Evolutionary conservation across 1,140 invertebrate species (phyloP), one percentile per base, ranked within the genome.

Genomic region (Drosophila pandora): DNA sequence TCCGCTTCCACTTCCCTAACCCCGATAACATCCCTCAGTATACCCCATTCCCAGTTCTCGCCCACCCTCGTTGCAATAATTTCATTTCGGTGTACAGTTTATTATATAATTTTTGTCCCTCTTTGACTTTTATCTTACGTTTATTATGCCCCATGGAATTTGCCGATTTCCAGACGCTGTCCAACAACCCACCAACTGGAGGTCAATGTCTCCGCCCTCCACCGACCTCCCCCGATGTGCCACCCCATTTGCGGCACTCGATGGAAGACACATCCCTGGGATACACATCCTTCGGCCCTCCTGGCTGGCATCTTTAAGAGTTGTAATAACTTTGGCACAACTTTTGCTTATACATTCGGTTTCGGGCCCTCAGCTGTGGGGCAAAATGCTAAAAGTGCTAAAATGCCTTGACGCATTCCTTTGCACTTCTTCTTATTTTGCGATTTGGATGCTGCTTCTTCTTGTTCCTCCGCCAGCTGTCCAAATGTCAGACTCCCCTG

Each of bases 81-180:
- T 87, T 82, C 74, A 87, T 80, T 88, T 87, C 52, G 70, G 41
- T 76, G 83, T 69, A 84, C 76, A 89, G 79, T 89, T 89, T 84
- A 89, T 88, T 89, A 89, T 89, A 84, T 89, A 89, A 89, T 89
- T 89, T 79, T 84, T 89, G 84, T 89, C 84, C 84, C 85, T 89
- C 79, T 81, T 89, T 89, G 84, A 89, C 84, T 89, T 89, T 89
- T 89, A 89, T 89, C 84, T 89, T 84, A 78, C 85, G 84, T 89
- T 89, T 89, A 89, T 89, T 89, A 89, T 90, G 80, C 84, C 85
- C 84, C 73, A 84, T 84, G 84, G 84, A 89, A 89, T 89, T 88
- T 85, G 62, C 55, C 67, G 79, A 77, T 84, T 89, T 80, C 50
- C 79, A 79, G 71, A 60, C 68, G 63, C 68, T 74, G 73, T 47